Percentiles rank a stretch among this genome's conserved stretches.
Evolutionary conservation across 2,113 vertebrate species (phyloP).

Genomic region (Mus spicilegus): DNA sequence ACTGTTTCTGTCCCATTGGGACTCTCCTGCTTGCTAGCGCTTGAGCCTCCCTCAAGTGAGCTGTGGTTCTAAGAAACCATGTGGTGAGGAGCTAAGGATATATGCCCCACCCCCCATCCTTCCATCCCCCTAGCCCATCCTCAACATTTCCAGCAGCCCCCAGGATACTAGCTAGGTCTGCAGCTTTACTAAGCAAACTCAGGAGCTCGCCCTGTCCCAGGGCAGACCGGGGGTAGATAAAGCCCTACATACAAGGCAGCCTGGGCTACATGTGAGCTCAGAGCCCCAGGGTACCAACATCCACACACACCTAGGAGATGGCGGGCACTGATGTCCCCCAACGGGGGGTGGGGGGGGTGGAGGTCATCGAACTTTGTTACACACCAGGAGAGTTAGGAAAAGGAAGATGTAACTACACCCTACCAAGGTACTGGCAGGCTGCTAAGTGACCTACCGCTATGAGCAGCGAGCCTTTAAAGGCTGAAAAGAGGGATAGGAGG

Average conservation of each 20-base stretch:
- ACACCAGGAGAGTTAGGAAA: neutral
- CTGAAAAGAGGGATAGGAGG: neutral
- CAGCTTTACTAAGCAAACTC: neutral
- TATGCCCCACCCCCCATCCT: neutral
- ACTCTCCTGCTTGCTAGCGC: no score
- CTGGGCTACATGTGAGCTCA: neutral
- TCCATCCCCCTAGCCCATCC: neutral
- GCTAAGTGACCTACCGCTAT: neutral
- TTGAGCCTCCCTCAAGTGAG: neutral
- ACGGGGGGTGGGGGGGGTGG: no score
- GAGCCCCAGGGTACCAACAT: neutral
- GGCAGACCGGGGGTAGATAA: neutral
- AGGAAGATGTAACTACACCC: neutral
- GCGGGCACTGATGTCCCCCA: neutral
- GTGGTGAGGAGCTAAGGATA: neutral
- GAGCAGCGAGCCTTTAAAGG: no score
- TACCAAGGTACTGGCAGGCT: neutral
- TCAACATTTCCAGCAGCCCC: neutral
- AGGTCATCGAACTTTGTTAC: neutral
- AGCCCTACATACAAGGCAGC: neutral
- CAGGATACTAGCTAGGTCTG: neutral
- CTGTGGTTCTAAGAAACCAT: neutral
- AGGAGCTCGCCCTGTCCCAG: neutral
- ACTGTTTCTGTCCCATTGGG: neutral
- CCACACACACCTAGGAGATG: neutral